These are phyloP conservation scores for Acrossocheilus wenchowensis DNA, from an alignment of 2,797 vertebrate species.

Conservation along the genomic window DNA sequence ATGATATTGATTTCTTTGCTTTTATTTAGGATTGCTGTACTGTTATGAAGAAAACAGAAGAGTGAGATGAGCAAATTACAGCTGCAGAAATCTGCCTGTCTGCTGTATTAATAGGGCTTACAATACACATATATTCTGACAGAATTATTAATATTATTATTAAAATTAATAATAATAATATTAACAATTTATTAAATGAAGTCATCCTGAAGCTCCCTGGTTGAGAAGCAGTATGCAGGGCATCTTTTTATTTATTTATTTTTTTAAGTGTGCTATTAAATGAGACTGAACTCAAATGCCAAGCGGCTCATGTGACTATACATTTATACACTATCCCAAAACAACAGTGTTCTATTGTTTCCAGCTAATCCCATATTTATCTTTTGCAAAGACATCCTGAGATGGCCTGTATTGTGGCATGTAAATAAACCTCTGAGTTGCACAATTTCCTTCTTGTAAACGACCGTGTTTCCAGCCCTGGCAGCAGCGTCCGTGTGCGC, in stretches of 20 bases:
- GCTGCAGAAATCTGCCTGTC: not conserved
- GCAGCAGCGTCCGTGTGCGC: not conserved
- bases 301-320: constrained; percentile 2
- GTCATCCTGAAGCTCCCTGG: not conserved
- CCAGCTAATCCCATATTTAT: constrained; percentile 24
- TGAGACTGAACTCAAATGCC: not conserved
- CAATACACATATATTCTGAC: not conserved
- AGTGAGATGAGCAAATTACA: not conserved
- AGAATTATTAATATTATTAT: not conserved
- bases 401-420: not conserved
- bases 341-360: not conserved
- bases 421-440: not conserved
- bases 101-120: not conserved
- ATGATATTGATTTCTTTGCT: not conserved
- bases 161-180: not conserved
- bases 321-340: constrained; percentile 11
- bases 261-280: not conserved
- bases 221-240: not conserved
- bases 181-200: not conserved
- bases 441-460: constrained; percentile 13
- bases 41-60: not conserved
- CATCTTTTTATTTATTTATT: not conserved
- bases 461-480: not conserved
- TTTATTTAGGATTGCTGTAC: not conserved
- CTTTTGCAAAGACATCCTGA: not conserved